Conservation (phyloP, 2,113 vertebrate species). For the Nothoprocta perdicaria region DNA sequence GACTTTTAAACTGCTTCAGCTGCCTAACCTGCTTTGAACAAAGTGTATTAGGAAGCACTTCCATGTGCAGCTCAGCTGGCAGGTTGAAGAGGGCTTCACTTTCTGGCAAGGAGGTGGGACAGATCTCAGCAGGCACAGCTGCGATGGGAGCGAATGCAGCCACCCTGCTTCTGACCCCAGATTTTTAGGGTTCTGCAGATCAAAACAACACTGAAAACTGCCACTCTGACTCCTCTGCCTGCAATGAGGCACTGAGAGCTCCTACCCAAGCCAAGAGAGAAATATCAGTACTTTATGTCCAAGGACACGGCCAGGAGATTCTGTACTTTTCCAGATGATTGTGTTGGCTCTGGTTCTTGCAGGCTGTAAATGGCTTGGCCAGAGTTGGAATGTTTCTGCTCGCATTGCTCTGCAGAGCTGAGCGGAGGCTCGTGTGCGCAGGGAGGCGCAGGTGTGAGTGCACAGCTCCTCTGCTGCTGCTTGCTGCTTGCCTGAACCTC, state of each 20-base stretch:
- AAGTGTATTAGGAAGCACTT: slow-evolving; percentile 12
- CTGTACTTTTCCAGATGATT: slow-evolving; percentile 52
- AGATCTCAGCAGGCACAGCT: slow-evolving; percentile 67
- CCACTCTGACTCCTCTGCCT: background rate
- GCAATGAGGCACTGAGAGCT: background rate
- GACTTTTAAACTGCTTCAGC: slow-evolving; percentile 16
- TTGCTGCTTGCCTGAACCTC: background rate
- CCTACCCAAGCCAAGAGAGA: slow-evolving; percentile 10
- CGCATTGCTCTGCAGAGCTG: background rate
- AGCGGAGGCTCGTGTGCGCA: background rate
- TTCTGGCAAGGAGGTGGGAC: slow-evolving; percentile 48
- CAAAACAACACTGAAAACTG: background rate
- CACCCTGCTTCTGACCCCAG: background rate
- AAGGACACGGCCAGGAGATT: background rate
- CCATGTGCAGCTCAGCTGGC: slow-evolving; percentile 44
- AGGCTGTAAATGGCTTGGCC: slow-evolving; percentile 40
- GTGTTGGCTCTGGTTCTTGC: slow-evolving; percentile 24
- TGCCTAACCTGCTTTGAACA: slow-evolving; percentile 4
- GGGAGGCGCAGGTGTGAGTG: background rate
- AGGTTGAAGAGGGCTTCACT: background rate
- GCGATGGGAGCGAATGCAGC: slow-evolving; percentile 22
- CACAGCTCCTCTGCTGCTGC: background rate
- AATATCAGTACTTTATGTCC: background rate
- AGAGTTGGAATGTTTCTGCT: background rate
- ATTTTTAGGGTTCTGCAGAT: slow-evolving; percentile 15